These are phyloP conservation scores for Macrobrachium nipponense DNA, from an alignment of 1,140 invertebrate species.

Conservation along the genomic window DNA sequence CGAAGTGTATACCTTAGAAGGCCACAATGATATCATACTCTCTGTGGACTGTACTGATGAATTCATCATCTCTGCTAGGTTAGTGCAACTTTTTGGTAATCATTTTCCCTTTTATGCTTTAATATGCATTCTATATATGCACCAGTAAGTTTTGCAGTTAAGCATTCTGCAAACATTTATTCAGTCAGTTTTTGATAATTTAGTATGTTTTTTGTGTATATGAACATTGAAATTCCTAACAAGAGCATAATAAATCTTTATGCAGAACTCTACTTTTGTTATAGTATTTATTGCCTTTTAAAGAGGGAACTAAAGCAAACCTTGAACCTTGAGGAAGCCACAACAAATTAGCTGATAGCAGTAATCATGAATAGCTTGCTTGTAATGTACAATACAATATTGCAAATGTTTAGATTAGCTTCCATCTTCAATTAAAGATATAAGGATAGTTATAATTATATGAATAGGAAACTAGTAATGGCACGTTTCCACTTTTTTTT, in stretches of 20 bases:
- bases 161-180: too few relatives aligned
- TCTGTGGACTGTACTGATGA: constrained; percentile 28
- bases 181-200: background rate
- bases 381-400: too few relatives aligned
- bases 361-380: too few relatives aligned
- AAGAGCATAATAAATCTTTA: background rate
- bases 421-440: too few relatives aligned
- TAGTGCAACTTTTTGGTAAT: background rate
- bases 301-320: too few relatives aligned
- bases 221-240: background rate
- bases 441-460: background rate
- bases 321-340: too few relatives aligned
- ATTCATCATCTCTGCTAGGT: constrained; percentile 36
- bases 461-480: background rate
- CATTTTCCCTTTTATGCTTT: too few relatives aligned
- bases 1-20: constrained; percentile 31
- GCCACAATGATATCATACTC: constrained; percentile 38
- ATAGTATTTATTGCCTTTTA: too few relatives aligned
- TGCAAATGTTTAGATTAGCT: too few relatives aligned
- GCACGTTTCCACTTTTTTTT: background rate
- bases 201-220: background rate
- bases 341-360: too few relatives aligned
- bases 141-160: too few relatives aligned
- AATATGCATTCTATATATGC: too few relatives aligned
- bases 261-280: background rate